Percentiles rank a stretch among this genome's conserved stretches.
Conservation (phyloP, 2,113 vertebrate species). For the Oncorhynchus keta region DNA sequence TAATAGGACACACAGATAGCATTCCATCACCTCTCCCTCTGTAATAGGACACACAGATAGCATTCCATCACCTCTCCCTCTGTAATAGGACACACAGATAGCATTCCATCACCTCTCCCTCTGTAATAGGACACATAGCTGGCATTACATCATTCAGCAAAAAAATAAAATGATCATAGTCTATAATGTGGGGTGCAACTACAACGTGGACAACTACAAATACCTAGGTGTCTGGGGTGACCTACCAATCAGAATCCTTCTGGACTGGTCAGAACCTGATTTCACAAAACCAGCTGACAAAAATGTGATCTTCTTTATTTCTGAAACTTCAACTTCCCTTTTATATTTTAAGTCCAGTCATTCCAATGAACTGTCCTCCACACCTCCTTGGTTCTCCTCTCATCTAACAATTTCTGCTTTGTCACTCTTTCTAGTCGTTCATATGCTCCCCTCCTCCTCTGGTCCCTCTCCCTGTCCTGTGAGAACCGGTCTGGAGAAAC, state of each 20-base stretch:
- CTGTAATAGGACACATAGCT: slow-evolving; percentile 76
- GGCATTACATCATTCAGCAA: slow-evolving; percentile 69
- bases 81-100: slow-evolving; percentile 4
- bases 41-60: slow-evolving; percentile 76
- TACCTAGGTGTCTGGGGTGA: not conserved
- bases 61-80: slow-evolving; percentile 67
- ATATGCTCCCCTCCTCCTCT: slow-evolving; percentile 19
- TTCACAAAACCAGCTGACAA: slow-evolving; percentile 8
- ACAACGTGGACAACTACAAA: too few relatives aligned
- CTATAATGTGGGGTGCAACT: not conserved
- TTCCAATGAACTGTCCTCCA: slow-evolving; percentile 29
- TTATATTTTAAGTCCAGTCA: slow-evolving; percentile 52
- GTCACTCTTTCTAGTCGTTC: slow-evolving; percentile 5
- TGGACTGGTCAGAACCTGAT: slow-evolving; percentile 37
- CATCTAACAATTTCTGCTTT: not conserved
- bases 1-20: not conserved
- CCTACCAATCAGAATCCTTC: not conserved
- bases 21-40: slow-evolving; percentile 54
- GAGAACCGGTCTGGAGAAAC: slow-evolving; percentile 17
- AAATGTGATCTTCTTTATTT: not conserved
- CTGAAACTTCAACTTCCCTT: slow-evolving; percentile 18
- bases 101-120: slow-evolving; percentile 49
- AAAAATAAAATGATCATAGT: not conserved
- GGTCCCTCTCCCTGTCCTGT: slow-evolving; percentile 10
- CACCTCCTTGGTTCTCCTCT: too few relatives aligned